A percentile compares a stretch with the other conserved stretches of the same genome.
phyloP scores from a whole-genome alignment of 1,140 invertebrate genomes.

The Mya arenaria region DNA sequence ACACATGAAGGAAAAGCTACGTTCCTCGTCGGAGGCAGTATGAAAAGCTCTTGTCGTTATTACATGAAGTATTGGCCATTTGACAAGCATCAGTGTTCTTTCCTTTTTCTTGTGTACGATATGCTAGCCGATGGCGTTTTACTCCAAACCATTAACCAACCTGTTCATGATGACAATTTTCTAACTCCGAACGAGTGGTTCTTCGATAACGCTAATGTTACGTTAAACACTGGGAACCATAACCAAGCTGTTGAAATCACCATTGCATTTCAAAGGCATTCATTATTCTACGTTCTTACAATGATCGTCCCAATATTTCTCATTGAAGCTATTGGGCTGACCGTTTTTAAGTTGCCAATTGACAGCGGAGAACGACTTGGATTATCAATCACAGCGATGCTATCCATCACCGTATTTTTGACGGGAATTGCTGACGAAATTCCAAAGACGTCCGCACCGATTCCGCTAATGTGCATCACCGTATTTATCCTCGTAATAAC shows the following conservation, averaged over 20 bases:
- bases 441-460: background rate
- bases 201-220: background rate
- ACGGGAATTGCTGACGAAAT: constrained; percentile 18
- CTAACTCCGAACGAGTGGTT: background rate
- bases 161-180: background rate
- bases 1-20: background rate
- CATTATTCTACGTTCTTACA: constrained; percentile 10
- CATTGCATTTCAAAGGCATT: background rate
- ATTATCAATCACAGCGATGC: constrained; percentile 2
- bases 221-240: no score
- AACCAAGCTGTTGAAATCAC: background rate
- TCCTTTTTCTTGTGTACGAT: background rate
- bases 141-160: background rate
- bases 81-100: constrained; percentile 6
- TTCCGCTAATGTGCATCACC: background rate
- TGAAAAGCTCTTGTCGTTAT: background rate
- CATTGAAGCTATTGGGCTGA: background rate
- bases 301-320: background rate
- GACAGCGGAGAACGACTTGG: constrained; percentile 6
- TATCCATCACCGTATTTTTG: background rate
- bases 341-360: constrained; percentile 11
- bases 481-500: background rate
- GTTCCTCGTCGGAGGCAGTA: background rate
- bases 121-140: background rate
- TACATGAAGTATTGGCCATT: constrained; percentile 21